Percentiles rank a stretch among this genome's conserved stretches.
These are phyloP conservation scores for Antidorcas marsupialis DNA, from an alignment of 2,113 vertebrate genomes.

Conservation along the genomic window DNA sequence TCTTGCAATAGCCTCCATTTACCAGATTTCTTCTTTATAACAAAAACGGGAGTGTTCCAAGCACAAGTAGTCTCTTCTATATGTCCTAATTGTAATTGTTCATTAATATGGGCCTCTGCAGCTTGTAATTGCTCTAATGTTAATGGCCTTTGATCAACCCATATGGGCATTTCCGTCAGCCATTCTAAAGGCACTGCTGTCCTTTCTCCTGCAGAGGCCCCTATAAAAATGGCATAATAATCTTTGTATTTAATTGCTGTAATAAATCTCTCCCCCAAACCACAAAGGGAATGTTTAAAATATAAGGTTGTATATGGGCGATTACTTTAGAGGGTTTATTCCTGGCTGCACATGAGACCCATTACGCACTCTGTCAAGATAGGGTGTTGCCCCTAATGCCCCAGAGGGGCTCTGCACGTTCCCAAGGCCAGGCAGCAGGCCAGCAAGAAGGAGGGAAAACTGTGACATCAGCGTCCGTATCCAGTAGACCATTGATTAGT, in stretches of 20 bases:
- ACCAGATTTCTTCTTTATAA: not conserved
- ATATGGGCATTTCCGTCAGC: not conserved
- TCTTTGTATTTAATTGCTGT: not conserved
- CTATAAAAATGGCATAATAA: not conserved
- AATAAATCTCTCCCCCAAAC: not conserved
- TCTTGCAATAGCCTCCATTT: not conserved
- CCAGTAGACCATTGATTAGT: not conserved
- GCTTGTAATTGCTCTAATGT: not conserved
- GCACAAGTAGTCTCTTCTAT: not conserved
- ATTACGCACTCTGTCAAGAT: not conserved
- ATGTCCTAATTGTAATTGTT: not conserved
- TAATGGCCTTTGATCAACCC: not conserved
- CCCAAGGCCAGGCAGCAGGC: not conserved
- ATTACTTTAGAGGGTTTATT: not conserved
- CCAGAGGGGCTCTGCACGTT: not conserved
- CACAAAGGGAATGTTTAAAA: not conserved
- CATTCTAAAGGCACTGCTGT: not conserved
- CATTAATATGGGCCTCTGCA: not conserved
- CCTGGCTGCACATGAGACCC: not conserved
- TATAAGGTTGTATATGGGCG: rapidly evolving
- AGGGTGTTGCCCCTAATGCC: not conserved
- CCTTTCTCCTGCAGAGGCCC: not conserved
- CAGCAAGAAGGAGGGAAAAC: not conserved
- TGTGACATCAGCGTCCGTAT: not conserved
- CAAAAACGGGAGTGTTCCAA: not conserved